Base-by-base conservation (phyloP, 2,113 vertebrate genomes). In the Mesembrinibis cayennensis region DNA sequence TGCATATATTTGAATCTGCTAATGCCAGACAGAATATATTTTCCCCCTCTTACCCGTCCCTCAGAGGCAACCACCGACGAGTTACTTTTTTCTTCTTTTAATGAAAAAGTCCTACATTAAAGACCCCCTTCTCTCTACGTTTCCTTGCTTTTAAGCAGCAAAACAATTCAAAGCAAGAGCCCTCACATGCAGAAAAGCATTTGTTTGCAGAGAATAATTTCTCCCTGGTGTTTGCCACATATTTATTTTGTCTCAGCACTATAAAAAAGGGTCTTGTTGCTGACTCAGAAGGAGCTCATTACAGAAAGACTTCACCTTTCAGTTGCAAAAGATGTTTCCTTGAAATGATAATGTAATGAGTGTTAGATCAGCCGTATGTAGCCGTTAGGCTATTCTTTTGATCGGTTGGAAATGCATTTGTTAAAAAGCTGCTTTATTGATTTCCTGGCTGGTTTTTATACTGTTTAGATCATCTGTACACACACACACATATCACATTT, bases 341-440 rank as follows among this genome's bases (percentile, higher is more conserved):
- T 97, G 96, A 97, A 97, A 97, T 90, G 95, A 94, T 95, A 96
- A 96, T 92, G 91, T 90, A 79, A 92, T 95, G 96, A 94, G 79
- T 44, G 87, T 98, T 94, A 98, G 97, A 98, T 98, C 94, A 94
- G 81, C 69, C 9, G 2, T 52, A 5, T 95, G 96, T 97, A 95
- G 96, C 98, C 79, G 90, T 93, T 89, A 91, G 94, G 96, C 96
- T 86, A 53, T 88, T 91, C 89, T 96, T 98, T 98, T 98, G 98
- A 98, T 98, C 97, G 53, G 70, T 66, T 93, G 56, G 11, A 93
- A 93, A 97, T 95, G 96, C 93, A 91, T 97, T 98, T 98, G 97
- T 97, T 97, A 97, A 97, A 97, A 97, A 94, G 95, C 92, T 18
- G 11, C 95, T 95, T 97, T 97, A 98, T 97, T 98, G 97, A 98